phyloP scores from a whole-genome alignment of 2,797 vertebrate species.

The Coilia nasus region DNA sequence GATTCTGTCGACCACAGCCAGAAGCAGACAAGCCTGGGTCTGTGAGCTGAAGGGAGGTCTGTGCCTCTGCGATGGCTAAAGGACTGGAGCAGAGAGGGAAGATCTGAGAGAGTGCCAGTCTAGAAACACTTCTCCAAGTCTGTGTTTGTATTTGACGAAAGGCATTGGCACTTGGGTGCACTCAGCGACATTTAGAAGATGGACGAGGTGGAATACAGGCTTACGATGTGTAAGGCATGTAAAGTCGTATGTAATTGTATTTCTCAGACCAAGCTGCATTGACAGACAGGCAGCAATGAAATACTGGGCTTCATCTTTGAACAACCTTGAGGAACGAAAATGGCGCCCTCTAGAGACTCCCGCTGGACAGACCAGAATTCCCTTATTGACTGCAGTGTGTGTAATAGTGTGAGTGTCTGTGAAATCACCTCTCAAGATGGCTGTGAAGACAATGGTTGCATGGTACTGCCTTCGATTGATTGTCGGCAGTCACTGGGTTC shows the following conservation, averaged over 20 bases:
- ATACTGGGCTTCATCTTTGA: background rate
- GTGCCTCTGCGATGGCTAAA: background rate
- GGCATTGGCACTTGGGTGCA: background rate
- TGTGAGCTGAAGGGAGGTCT: background rate
- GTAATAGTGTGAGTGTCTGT: no score
- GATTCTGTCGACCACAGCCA: conserved; percentile 70
- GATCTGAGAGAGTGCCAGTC: background rate
- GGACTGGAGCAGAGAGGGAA: background rate
- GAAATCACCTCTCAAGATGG: background rate
- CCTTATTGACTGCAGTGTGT: no score
- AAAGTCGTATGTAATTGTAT: background rate
- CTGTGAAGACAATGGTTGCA: background rate
- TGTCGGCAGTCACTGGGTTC: background rate
- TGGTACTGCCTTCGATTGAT: background rate
- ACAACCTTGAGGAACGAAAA: background rate
- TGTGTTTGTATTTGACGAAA: background rate
- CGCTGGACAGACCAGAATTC: background rate
- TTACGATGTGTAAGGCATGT: background rate
- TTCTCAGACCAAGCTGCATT: background rate
- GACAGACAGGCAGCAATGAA: background rate
- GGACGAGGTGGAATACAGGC: background rate
- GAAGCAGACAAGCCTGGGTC: background rate
- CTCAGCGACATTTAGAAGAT: background rate
- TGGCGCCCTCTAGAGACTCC: background rate
- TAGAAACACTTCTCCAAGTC: background rate